These are phyloP conservation scores for Xenopus laevis DNA, from an alignment of 2,113 vertebrate genomes.

Conservation along the genomic window DNA sequence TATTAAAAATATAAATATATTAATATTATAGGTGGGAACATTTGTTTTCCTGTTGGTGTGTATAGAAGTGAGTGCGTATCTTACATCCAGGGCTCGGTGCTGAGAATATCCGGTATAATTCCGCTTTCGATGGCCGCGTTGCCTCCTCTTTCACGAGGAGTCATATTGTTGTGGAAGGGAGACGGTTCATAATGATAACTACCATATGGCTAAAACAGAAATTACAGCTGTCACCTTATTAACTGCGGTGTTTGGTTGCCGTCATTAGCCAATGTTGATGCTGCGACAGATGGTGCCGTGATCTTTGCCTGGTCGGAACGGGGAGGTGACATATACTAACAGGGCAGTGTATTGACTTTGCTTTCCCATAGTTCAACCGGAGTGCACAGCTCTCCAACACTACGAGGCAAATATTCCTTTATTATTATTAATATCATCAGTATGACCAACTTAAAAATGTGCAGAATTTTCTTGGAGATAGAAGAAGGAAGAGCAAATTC, in stretches of 20 bases:
- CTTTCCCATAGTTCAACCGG: not conserved
- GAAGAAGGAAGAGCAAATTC: not conserved
- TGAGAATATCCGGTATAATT: not conserved
- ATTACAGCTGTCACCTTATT: constrained; percentile 44
- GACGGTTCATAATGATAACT: constrained; percentile 22
- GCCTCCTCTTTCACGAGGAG: not conserved
- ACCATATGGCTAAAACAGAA: constrained; percentile 35
- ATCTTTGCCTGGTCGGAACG: constrained; percentile 26
- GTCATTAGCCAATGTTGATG: constrained; percentile 24
- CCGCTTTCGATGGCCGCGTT: not conserved
- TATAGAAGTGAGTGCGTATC: no score
- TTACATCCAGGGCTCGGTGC: no score
- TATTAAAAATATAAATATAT: no score
- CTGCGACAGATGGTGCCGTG: constrained; percentile 31
- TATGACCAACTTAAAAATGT: not conserved
- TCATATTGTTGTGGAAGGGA: constrained; percentile 3
- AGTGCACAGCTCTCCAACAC: no score
- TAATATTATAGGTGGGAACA: no score
- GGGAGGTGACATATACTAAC: constrained; percentile 18
- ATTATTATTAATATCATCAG: not conserved
- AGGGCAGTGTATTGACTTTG: not conserved
- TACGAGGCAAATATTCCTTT: not conserved
- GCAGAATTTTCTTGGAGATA: not conserved
- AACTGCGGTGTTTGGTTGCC: constrained; percentile 24
- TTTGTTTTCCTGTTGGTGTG: no score